Evolutionary conservation across 2,888 invertebrate species (phyloP).

Genomic region (Tenthredo mesomela): DNA sequence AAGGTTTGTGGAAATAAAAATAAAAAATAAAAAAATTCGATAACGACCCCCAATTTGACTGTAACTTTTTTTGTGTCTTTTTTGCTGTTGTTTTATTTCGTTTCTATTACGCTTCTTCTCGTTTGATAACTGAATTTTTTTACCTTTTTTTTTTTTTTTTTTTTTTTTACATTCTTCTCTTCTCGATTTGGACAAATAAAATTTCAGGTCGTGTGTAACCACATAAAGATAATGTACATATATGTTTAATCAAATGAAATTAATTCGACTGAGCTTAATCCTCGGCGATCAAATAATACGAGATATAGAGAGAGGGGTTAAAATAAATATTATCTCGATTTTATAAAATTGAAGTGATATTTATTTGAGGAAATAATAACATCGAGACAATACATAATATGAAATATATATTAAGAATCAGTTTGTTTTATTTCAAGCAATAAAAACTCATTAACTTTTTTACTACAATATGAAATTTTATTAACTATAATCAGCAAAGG

Average conservation of each 20-base stretch:
- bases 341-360: neutral
- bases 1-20: neutral
- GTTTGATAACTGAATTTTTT: neutral
- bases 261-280: neutral
- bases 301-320: neutral
- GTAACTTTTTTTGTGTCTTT: too few species aligned
- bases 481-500: too few species aligned
- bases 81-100: too few species aligned
- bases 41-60: neutral
- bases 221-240: neutral
- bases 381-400: neutral
- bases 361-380: neutral
- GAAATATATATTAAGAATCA: too few species aligned
- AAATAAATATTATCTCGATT: neutral
- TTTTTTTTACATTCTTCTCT: neutral
- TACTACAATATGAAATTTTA: too few species aligned
- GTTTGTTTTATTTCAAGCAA: too few species aligned
- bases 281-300: neutral
- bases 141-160: neutral
- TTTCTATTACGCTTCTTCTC: neutral
- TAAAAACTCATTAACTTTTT: too few species aligned
- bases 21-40: neutral
- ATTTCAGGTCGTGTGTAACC: neutral
- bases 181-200: neutral
- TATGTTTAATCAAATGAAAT: conserved; percentile 2